These are phyloP conservation scores for Corydoras maculifer DNA, from an alignment of 2,113 vertebrate genomes.

Conservation along the genomic window DNA sequence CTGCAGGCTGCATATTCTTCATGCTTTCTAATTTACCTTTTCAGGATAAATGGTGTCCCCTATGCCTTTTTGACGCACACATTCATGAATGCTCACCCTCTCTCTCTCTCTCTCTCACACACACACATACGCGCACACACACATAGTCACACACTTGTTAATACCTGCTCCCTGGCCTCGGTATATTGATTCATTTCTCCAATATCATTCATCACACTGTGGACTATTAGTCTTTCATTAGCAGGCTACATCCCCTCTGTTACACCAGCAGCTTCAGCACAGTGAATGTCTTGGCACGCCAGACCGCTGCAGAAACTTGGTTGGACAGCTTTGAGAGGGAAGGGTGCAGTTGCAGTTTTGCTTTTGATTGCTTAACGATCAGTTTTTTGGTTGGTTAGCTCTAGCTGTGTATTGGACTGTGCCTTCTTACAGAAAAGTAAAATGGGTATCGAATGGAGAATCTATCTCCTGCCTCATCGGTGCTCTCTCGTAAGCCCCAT, in stretches of 20 bases:
- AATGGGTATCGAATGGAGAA: slow-evolving; percentile 26
- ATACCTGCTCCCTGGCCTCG: slow-evolving; percentile 19
- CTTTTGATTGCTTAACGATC: slow-evolving; percentile 37
- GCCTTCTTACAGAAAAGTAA: slow-evolving; percentile 9
- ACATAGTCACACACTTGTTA: slow-evolving; percentile 13
- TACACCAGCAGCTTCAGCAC: slow-evolving; percentile 13
- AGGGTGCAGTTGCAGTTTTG: slow-evolving; percentile 18
- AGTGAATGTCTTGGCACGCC: neutral
- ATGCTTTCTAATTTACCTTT: slow-evolving; percentile 7
- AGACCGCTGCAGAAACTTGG: slow-evolving; percentile 25
- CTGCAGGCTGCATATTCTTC: slow-evolving; percentile 9
- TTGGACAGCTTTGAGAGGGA: slow-evolving; percentile 29
- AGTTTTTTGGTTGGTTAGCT: slow-evolving; percentile 28
- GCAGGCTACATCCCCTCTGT: slow-evolving; percentile 23
- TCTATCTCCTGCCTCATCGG: slow-evolving; percentile 4
- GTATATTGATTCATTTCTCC: slow-evolving; percentile 38
- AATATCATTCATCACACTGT: slow-evolving; percentile 23
- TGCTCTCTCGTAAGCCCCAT: slow-evolving; percentile 23
- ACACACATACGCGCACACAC: neutral
- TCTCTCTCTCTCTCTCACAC: neutral
- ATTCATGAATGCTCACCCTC: no score
- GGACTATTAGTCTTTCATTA: slow-evolving; percentile 40
- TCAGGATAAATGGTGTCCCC: slow-evolving; percentile 21
- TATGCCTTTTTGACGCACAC: neutral
- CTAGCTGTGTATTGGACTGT: neutral